Evolutionary conservation across 2,113 vertebrate genomes (phyloP), one percentile per base, ranked within the genome.

Genomic region (Pleuronectes platessa): DNA sequence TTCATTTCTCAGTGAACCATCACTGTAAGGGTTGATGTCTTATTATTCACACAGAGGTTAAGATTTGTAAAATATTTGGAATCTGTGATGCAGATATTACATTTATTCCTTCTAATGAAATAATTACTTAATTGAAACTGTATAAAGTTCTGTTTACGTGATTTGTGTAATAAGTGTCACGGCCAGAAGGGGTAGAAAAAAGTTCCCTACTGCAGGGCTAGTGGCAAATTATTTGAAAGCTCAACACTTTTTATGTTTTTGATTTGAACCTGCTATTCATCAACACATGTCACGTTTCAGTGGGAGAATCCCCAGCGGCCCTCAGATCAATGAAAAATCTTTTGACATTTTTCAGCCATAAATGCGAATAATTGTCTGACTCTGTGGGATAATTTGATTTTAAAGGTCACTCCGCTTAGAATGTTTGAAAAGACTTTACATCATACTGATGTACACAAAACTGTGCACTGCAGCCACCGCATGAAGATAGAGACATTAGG

Each of bases 371-470:
- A 65, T 65, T 68, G 27, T 23, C n/a, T 60, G 24, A 13, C 31
- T 61, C 21, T 53, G 17, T 26, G 26, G 63, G 24, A 55, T 24
- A n/a, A 20, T 10, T 5, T 66, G 21, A 58, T 27, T 68, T 58
- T 61, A 59, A 79, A 76, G 53, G 74, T 85, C 70, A 55, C 12
- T 70, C 26, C 21, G 73, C 68, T 73, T 23, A 62, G 65, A 59
- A 26, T 2, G 2, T 69, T 58, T 64, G 3, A 73, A 75, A 73
- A n/a, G 49, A 49, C 68, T 7, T 8, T 42, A 14, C 20, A 11
- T 31, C 13, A 5, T 13, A 40, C 20, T 26, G 55, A 71, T 18
- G 40, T 61, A 58, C 40, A 72, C 47, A 55, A 65, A 74, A 56
- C 24, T 17, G 5, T 40, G 42, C n/a, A 5, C 47, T 21, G 51